Evolutionary conservation across 2,113 vertebrate genomes (phyloP).

Genomic region (Petromus typicus): DNA sequence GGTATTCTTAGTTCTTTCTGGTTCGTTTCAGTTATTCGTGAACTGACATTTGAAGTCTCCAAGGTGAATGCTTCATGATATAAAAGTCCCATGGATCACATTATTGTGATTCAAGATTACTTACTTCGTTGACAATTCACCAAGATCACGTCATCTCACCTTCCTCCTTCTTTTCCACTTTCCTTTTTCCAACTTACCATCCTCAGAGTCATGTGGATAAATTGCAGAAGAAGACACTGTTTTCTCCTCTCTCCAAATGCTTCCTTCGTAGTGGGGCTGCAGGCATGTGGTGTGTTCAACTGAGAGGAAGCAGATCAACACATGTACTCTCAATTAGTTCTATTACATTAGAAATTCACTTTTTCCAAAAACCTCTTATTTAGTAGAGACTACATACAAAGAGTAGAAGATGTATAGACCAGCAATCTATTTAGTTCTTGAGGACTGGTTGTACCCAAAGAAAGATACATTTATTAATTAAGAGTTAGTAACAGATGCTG

Average conservation of each 20-base stretch:
- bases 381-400: not conserved
- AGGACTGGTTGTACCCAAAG: not conserved
- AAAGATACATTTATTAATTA: slow-evolving; percentile 31
- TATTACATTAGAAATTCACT: not conserved
- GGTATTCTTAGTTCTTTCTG: slow-evolving; percentile 1
- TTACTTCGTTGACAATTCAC: not conserved
- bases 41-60: not conserved
- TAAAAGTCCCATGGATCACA: not conserved
- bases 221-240: not conserved
- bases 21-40: not conserved
- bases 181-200: not conserved
- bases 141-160: slow-evolving; percentile 5
- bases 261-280: not conserved
- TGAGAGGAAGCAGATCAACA: slow-evolving; percentile 6
- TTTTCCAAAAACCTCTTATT: not conserved
- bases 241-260: not conserved
- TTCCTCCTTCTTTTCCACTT: not conserved
- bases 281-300: not conserved
- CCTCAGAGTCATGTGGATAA: not conserved
- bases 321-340: not conserved
- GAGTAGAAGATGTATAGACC: not conserved
- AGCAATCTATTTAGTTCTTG: slow-evolving; percentile 11
- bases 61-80: not conserved
- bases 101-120: not conserved
- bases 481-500: slow-evolving; percentile 7